These are phyloP conservation scores for Myrmecophaga tridactyla DNA, from an alignment of 2,113 vertebrate genomes.

Conservation along the genomic window DNA sequence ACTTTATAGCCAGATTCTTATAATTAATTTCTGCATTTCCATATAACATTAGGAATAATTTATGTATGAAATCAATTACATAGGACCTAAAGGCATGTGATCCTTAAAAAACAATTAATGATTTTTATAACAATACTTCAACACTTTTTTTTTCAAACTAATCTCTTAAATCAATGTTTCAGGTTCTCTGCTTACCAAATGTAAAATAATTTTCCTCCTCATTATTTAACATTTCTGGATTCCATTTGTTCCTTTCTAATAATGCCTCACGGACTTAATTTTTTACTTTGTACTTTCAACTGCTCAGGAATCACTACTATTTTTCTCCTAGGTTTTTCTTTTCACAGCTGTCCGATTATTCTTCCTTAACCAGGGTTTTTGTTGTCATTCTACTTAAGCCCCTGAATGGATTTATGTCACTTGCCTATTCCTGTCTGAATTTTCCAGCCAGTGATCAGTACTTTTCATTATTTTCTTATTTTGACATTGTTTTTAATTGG, in stretches of 20 bases:
- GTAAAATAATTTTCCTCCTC: background rate
- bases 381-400: background rate
- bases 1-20: background rate
- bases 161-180: background rate
- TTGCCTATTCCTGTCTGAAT: background rate
- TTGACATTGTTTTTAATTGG: background rate
- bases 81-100: background rate
- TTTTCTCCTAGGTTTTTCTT: background rate
- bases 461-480: background rate
- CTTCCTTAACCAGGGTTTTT: background rate
- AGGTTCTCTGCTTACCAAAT: background rate
- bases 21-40: background rate
- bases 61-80: background rate
- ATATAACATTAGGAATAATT: background rate
- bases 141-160: background rate
- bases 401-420: background rate
- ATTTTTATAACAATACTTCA: background rate
- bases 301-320: background rate
- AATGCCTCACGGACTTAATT: background rate
- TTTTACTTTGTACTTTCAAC: background rate
- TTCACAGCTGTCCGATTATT: background rate
- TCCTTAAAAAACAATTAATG: background rate
- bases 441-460: background rate
- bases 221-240: background rate
- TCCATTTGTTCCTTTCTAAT: background rate